These are phyloP conservation scores for Australoheros facetus DNA, from an alignment of 2,797 vertebrate species.

Conservation along the genomic window DNA sequence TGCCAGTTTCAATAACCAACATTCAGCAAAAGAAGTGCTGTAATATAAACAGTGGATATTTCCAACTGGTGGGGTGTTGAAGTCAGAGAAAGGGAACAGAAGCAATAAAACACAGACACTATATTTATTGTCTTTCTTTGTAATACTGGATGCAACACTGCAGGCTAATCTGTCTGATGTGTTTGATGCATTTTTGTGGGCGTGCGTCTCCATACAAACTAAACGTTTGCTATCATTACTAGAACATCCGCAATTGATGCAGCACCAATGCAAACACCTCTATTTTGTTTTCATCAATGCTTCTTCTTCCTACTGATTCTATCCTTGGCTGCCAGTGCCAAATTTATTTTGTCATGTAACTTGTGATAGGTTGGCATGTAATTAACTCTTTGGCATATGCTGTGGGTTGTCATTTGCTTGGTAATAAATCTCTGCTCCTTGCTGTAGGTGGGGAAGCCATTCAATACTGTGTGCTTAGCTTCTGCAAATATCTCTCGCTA, in stretches of 20 bases:
- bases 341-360: constrained; percentile 74
- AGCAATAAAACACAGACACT: constrained; percentile 66
- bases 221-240: constrained; percentile 48
- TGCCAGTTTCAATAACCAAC: constrained; percentile 71
- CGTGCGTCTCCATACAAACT: constrained; percentile 33
- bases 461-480: constrained; percentile 53
- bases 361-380: constrained; percentile 77
- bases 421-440: constrained; percentile 74
- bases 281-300: constrained; percentile 12
- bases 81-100: constrained; percentile 53
- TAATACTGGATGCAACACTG: constrained; percentile 58
- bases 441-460: constrained; percentile 51
- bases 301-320: constrained; percentile 37
- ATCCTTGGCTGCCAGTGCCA: constrained; percentile 67
- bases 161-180: constrained; percentile 52
- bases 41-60: constrained; percentile 69
- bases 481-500: constrained; percentile 54
- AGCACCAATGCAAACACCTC: constrained; percentile 33
- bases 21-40: constrained; percentile 58
- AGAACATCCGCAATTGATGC: constrained; percentile 42
- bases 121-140: constrained; percentile 71
- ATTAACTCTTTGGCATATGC: constrained; percentile 76
- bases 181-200: constrained; percentile 27
- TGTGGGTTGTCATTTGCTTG: constrained; percentile 77
- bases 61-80: constrained; percentile 51